Evolutionary conservation across 2,113 vertebrate genomes (phyloP).

Genomic region (Crotalus horridus): DNA sequence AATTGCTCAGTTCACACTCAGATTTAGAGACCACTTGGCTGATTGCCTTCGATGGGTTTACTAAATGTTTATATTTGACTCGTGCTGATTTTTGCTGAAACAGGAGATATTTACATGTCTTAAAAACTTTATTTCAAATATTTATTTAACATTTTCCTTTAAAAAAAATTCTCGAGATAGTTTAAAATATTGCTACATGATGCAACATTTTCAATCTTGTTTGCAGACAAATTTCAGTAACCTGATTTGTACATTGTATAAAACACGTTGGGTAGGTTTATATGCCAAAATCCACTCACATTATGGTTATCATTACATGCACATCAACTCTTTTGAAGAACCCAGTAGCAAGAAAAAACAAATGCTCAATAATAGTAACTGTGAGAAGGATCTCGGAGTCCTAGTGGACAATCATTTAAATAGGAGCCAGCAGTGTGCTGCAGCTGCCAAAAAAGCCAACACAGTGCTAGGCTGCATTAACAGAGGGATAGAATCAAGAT

Average conservation of each 20-base stretch:
- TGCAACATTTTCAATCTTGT: neutral
- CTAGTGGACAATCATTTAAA: too few species aligned
- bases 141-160: neutral
- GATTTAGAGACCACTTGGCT: neutral
- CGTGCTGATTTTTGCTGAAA: neutral
- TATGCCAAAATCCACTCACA: neutral
- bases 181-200: neutral
- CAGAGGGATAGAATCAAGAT: too few species aligned
- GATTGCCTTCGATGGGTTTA: neutral
- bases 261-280: neutral
- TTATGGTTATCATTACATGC: neutral
- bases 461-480: too few species aligned
- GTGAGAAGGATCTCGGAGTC: too few species aligned
- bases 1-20: neutral
- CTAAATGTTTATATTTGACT: neutral
- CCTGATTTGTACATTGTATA: neutral
- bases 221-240: neutral
- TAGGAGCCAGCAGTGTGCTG: too few species aligned
- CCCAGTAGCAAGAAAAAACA: too few species aligned
- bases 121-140: neutral
- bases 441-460: too few species aligned
- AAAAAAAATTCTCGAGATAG: neutral
- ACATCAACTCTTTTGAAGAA: neutral
- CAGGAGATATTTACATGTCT: neutral
- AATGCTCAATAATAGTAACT: too few species aligned